Evolutionary conservation across 2,113 vertebrate genomes (phyloP), one percentile per base, ranked within the genome.

Genomic region (Periophthalmus modestus): DNA sequence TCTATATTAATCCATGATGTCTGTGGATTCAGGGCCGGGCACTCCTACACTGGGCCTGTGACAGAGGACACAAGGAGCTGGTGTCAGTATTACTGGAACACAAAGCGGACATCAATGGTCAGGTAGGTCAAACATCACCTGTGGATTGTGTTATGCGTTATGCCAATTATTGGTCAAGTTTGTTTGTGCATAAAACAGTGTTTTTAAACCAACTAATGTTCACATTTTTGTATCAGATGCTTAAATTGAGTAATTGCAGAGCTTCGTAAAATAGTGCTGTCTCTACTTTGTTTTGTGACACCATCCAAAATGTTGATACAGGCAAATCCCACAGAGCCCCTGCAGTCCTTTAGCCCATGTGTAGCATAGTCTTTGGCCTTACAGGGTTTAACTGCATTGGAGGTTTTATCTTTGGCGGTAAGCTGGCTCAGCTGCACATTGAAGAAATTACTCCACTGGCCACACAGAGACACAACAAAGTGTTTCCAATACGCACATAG

Each of bases 31-130:
- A 99, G 98, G 97, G 97, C 16, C 94, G 97, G 78, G 93, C 95
- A 63, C 93, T 98, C 28, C 93, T 99, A 57, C 97, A 98, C 78
- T 99, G 98, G 97, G 95, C 97, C 0, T 98, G 97, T 68, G 97
- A 99, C 84, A 92, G 98, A 92, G 98, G 98, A 84, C 98, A 98
- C 88, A 96, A 96, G 85, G 96, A 99, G 47, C 90, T 98, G 82
- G 97, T 97, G 74, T 95, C 94, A n/a, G 83, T 96, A 24, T 91
- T 99, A 72, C 89, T 98, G 21, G 93, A 96, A 43, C 92, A 95
- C 5, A 93, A 94, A 80, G 97, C 97, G 6, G 93, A 97, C 0
- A 94, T 98, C 87, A 97, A 99, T 89, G 94, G 94, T 90, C 96
- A 98, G 96, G 97, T 97, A 55, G 52, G 52, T 21, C 57, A 23